A percentile compares a stretch with the other conserved stretches of the same genome.
Conservation (phyloP, 2,797 vertebrate genomes). For the Streptopelia turtur region DNA sequence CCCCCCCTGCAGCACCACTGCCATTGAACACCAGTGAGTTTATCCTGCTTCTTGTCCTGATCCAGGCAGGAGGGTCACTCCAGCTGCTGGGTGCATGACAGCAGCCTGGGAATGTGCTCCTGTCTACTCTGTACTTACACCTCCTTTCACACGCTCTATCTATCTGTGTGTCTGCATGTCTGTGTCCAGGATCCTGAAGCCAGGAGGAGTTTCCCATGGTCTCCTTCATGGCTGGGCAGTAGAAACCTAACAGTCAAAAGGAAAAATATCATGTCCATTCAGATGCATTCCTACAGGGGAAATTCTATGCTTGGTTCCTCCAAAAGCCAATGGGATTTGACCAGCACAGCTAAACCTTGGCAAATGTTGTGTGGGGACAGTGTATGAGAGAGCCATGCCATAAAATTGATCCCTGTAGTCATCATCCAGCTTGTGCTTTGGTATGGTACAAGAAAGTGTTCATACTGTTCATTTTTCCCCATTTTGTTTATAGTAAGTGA, state of each 20-base stretch:
- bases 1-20: background rate
- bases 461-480: background rate
- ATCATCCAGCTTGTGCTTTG: background rate
- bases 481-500: fast-evolving
- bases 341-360: background rate
- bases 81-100: fast-evolving
- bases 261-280: fast-evolving
- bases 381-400: fast-evolving
- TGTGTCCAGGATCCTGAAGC: background rate
- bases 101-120: background rate
- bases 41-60: background rate
- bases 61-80: background rate
- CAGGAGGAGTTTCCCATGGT: background rate
- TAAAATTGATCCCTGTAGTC: background rate
- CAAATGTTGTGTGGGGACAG: background rate
- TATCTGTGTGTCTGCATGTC: background rate
- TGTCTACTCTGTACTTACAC: fast-evolving
- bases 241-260: background rate
- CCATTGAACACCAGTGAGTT: fast-evolving
- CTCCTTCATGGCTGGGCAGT: background rate
- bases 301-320: background rate
- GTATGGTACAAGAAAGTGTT: background rate
- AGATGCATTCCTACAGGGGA: background rate
- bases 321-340: background rate
- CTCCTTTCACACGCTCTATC: background rate